Evolutionary conservation across 2,797 vertebrate species (phyloP).

Genomic region (Buceros bicornis): DNA sequence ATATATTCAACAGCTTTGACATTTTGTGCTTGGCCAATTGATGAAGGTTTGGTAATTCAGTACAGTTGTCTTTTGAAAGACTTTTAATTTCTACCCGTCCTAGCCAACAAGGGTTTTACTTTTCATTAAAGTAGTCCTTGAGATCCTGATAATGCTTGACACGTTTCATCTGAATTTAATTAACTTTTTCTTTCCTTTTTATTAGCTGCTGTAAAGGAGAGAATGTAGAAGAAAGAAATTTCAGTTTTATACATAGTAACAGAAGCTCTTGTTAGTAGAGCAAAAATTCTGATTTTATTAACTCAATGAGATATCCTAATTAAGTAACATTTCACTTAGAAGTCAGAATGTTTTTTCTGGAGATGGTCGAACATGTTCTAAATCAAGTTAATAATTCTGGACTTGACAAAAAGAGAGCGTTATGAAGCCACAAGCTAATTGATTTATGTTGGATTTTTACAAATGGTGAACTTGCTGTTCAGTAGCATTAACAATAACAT

Average conservation of each 20-base stretch:
- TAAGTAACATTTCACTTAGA: conserved; percentile 8
- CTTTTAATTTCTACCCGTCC: conserved; percentile 39
- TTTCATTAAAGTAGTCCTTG: conserved; percentile 58
- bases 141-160: conserved; percentile 49
- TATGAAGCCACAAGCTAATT: neutral
- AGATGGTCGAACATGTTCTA: neutral
- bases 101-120: conserved; percentile 5
- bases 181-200: conserved; percentile 6
- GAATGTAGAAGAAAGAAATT: neutral
- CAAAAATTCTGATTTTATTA: conserved; percentile 19
- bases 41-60: neutral
- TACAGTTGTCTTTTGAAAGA: neutral
- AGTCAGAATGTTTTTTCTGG: conserved; percentile 12
- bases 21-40: conserved; percentile 42
- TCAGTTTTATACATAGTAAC: neutral
- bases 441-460: neutral
- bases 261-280: neutral
- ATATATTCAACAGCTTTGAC: conserved; percentile 22
- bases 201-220: neutral
- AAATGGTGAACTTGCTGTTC: neutral
- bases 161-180: conserved; percentile 56
- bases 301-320: neutral
- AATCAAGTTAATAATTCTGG: conserved; percentile 3
- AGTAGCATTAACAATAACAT: neutral
- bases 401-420: neutral